Percentiles rank a stretch among this genome's conserved stretches.
These are phyloP conservation scores for Myzus persicae DNA, from an alignment of 1,140 invertebrate genomes.

Conservation along the genomic window DNA sequence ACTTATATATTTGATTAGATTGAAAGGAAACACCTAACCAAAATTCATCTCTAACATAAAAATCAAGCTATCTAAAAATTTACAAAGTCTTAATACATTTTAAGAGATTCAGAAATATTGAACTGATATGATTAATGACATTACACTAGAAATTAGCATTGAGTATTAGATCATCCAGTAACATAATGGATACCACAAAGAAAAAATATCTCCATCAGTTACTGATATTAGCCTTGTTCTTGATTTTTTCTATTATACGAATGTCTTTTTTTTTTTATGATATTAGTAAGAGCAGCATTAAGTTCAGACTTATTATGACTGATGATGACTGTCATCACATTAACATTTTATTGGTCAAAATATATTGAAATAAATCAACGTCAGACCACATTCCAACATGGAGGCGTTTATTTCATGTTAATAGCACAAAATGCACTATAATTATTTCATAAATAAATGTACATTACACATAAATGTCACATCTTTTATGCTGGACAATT, in stretches of 20 bases:
- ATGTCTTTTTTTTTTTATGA: not conserved
- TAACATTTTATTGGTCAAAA: not conserved
- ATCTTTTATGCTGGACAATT: not conserved
- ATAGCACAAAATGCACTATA: not conserved
- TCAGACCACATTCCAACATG: not conserved
- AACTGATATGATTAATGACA: too few species aligned
- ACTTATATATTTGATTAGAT: too few species aligned
- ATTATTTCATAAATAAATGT: not conserved
- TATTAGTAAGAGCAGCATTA: not conserved
- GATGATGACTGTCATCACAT: not conserved
- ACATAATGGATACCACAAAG: too few species aligned
- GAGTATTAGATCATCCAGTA: too few species aligned
- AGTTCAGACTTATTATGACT: not conserved
- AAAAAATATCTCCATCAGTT: too few species aligned
- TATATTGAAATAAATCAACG: not conserved
- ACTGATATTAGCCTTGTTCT: not conserved
- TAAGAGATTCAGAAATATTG: too few species aligned
- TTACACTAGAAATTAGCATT: too few species aligned
- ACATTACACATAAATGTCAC: not conserved
- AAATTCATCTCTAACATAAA: too few species aligned
- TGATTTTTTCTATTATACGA: not conserved
- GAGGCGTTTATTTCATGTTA: not conserved
- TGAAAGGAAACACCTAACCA: too few species aligned
- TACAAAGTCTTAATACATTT: too few species aligned
- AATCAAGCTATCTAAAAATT: too few species aligned